A percentile compares a stretch with the other conserved stretches of the same genome.
These are phyloP conservation scores for Saimiri boliviensis DNA, from an alignment of 2,113 vertebrate species.

Conservation along the genomic window DNA sequence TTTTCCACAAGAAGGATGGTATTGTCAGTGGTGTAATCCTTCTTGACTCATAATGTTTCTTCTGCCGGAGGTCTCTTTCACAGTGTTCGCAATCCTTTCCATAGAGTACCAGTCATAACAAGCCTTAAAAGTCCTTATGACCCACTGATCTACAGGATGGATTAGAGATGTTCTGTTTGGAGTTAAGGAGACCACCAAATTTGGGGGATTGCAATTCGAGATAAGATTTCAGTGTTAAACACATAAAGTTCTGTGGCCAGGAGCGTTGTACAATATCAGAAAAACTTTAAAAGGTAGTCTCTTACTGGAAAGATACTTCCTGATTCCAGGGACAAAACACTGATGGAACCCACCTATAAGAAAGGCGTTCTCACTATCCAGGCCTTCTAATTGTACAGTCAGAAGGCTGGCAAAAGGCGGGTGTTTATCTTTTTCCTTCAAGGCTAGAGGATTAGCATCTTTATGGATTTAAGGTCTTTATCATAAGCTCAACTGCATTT, in stretches of 20 bases:
- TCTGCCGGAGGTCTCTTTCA: neutral
- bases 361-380: neutral
- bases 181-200: neutral
- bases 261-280: neutral
- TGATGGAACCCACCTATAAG: neutral
- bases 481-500: neutral
- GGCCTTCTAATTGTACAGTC: neutral
- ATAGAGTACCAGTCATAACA: neutral
- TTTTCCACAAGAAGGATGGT: neutral
- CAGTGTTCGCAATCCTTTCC: neutral
- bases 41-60: neutral
- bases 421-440: neutral
- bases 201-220: too few species aligned
- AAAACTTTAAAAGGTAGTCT: neutral
- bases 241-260: neutral
- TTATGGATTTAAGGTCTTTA: neutral
- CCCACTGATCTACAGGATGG: neutral
- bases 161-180: neutral
- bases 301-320: neutral
- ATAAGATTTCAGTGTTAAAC: neutral
- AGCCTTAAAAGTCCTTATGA: neutral
- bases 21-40: neutral
- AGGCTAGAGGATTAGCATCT: neutral
- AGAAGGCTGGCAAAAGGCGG: neutral
- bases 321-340: neutral